Evolutionary conservation across 2,888 invertebrate species (phyloP).

Genomic region (Leucophenga montana): DNA sequence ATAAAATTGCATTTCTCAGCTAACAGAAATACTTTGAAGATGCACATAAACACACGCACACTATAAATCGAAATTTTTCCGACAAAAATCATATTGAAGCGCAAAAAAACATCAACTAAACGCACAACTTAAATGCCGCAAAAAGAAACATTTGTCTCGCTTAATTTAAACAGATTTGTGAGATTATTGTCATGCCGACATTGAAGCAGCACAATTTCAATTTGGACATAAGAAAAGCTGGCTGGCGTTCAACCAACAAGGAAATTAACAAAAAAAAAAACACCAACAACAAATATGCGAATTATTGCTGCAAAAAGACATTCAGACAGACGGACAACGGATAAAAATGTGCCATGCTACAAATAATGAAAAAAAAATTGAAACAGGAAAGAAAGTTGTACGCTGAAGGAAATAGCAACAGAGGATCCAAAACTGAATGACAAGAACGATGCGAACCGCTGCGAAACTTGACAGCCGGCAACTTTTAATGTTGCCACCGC

Average conservation of each 20-base stretch:
- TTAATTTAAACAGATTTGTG: slow-evolving; percentile 69
- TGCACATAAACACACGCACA: not conserved
- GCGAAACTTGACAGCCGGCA: slow-evolving; percentile 69
- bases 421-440: slow-evolving; percentile 30
- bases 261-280: slow-evolving; percentile 3
- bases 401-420: not conserved
- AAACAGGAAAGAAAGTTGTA: slow-evolving; percentile 14
- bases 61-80: too few species aligned
- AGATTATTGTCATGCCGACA: slow-evolving; percentile 68
- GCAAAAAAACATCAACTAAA: not conserved
- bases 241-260: slow-evolving; percentile 8
- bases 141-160: slow-evolving; percentile 67
- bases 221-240: slow-evolving; percentile 46
- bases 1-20: slow-evolving; percentile 23
- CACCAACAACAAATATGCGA: not conserved
- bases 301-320: slow-evolving; percentile 13
- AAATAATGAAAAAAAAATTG: not conserved
- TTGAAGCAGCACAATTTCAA: slow-evolving; percentile 64
- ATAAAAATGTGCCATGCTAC: slow-evolving; percentile 24
- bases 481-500: slow-evolving; percentile 66
- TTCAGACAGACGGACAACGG: slow-evolving; percentile 2
- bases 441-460: slow-evolving; percentile 60
- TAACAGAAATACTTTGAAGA: slow-evolving; percentile 1
- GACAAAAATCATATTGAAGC: not conserved
- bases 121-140: slow-evolving; percentile 36